phyloP scores from a whole-genome alignment of 2,113 vertebrate genomes.

The Saguinus imperator region DNA sequence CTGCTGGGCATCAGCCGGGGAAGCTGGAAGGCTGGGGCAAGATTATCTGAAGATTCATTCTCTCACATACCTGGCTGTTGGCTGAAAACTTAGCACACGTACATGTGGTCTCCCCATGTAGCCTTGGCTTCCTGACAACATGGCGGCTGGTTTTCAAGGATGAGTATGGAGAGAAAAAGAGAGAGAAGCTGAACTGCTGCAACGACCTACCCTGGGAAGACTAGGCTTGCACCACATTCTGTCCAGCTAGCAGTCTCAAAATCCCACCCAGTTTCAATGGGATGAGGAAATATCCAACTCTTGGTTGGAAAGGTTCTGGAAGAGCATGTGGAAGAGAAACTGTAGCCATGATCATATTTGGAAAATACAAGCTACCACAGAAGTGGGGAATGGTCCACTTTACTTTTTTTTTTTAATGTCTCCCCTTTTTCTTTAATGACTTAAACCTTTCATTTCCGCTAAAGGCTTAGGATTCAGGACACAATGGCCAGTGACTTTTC shows the following conservation, averaged over 20 bases:
- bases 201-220: not conserved
- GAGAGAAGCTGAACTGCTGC: no score
- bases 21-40: not conserved
- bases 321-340: not conserved
- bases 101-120: not conserved
- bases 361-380: not conserved
- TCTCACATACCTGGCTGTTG: not conserved
- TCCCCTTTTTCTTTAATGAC: not conserved
- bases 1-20: not conserved
- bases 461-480: not conserved
- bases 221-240: not conserved
- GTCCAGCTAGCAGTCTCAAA: not conserved
- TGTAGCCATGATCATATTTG: not conserved
- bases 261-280: not conserved
- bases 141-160: not conserved
- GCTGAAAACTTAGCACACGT: not conserved
- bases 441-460: not conserved
- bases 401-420: not conserved
- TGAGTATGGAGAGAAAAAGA: not conserved
- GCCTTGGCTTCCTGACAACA: not conserved
- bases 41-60: not conserved
- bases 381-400: not conserved
- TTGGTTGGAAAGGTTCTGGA: not conserved
- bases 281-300: not conserved
- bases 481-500: not conserved